These are phyloP conservation scores for Origma solitaria DNA, from an alignment of 2,113 vertebrate genomes.

Conservation along the genomic window DNA sequence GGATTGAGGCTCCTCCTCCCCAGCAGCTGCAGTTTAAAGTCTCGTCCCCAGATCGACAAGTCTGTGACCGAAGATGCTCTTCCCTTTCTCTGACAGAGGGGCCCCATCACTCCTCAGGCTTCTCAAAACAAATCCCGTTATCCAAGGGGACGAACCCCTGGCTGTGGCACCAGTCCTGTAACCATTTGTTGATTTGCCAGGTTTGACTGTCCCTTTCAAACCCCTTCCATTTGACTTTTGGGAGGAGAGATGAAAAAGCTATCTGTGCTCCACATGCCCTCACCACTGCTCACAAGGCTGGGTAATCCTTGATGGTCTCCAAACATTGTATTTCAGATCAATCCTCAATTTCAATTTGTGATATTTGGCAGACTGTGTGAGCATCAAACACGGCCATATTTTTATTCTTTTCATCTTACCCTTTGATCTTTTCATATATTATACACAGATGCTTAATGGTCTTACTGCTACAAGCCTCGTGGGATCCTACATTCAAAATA, in stretches of 20 bases:
- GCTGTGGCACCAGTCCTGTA: neutral
- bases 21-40: neutral
- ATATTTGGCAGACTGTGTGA: neutral
- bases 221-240: neutral
- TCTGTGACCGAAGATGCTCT: neutral
- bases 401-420: conserved; percentile 36
- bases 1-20: neutral
- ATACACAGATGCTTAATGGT: neutral
- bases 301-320: neutral
- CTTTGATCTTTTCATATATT: conserved; percentile 18
- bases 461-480: neutral
- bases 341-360: neutral
- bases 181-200: neutral
- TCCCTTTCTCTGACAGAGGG: neutral
- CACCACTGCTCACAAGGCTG: neutral
- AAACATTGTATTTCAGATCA: neutral
- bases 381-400: neutral
- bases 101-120: neutral
- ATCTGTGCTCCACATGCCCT: neutral
- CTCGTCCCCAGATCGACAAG: neutral
- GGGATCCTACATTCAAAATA: neutral
- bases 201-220: neutral
- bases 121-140: neutral
- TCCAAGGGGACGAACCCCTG: neutral
- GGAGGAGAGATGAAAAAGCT: neutral